Evolutionary conservation across 2,888 invertebrate genomes (phyloP).

Genomic region (Synanthedon andrenaeformis): DNA sequence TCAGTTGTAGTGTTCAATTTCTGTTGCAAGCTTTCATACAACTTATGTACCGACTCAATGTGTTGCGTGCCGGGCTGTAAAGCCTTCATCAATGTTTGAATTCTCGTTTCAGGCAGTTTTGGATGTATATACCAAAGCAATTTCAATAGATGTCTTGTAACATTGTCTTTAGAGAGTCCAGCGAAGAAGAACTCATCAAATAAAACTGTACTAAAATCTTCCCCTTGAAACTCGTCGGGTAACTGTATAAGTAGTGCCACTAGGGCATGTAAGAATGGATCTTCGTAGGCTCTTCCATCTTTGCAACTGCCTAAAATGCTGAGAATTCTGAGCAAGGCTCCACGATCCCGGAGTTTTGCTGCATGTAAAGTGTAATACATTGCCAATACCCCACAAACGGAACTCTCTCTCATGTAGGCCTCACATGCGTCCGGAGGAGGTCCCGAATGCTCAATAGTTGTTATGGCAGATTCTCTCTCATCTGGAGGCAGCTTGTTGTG

Average conservation of each 20-base stretch:
- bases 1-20: slow-evolving; percentile 81
- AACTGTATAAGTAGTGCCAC: slow-evolving; percentile 88
- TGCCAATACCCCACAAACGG: slow-evolving; percentile 91
- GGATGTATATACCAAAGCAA: slow-evolving; percentile 91
- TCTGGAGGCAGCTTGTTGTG: slow-evolving; percentile 91
- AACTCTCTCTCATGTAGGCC: slow-evolving; percentile 90
- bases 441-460: slow-evolving; percentile 93
- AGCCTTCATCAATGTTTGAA: slow-evolving; percentile 85
- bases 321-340: slow-evolving; percentile 86
- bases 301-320: slow-evolving; percentile 92
- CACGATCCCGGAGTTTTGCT: slow-evolving; percentile 83
- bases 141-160: slow-evolving; percentile 90
- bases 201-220: slow-evolving; percentile 94
- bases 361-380: slow-evolving; percentile 96
- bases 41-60: slow-evolving; percentile 84
- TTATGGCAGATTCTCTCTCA: slow-evolving; percentile 92
- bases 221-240: slow-evolving; percentile 91
- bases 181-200: slow-evolving; percentile 97
- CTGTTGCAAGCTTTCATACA: slow-evolving; percentile 82
- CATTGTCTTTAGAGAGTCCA: slow-evolving; percentile 89
- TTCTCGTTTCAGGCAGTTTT: slow-evolving; percentile 82
- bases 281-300: slow-evolving; percentile 92
- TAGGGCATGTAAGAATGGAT: slow-evolving; percentile 93
- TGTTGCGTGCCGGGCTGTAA: slow-evolving; percentile 83
- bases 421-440: slow-evolving; percentile 94